phyloP scores from a whole-genome alignment of 2,797 vertebrate species.

The Hydrophis major region DNA sequence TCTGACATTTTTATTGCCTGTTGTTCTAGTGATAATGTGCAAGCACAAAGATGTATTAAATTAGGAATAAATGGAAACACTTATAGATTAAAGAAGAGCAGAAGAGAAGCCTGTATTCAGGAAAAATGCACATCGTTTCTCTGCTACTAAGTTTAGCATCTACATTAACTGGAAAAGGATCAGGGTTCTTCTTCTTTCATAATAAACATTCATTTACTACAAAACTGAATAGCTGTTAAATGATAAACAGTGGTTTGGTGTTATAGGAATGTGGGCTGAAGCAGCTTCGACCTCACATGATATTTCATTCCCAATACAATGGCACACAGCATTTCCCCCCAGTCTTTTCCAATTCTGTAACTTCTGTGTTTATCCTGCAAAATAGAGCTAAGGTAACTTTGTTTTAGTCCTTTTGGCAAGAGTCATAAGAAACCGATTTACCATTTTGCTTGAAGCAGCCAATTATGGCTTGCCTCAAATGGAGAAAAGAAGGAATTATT shows the following conservation, averaged over 20 bases:
- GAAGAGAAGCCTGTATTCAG: constrained; percentile 25
- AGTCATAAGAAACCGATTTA: not conserved
- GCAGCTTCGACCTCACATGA: not conserved
- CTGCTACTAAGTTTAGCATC: constrained; percentile 22
- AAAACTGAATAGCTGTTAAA: not conserved
- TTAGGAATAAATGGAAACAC: constrained; percentile 44
- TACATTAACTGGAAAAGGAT: not conserved
- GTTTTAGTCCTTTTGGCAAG: not conserved
- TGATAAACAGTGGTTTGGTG: not conserved
- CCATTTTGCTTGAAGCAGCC: not conserved
- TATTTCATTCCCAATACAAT: not conserved
- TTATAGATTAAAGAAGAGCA: constrained; percentile 18
- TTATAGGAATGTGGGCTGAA: not conserved
- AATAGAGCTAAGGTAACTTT: not conserved
- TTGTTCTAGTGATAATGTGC: constrained; percentile 71
- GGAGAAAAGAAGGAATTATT: not conserved
- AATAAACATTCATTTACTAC: constrained; percentile 26
- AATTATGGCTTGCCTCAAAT: not conserved
- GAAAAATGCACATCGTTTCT: not conserved
- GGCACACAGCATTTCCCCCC: not conserved
- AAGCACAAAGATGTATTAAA: constrained; percentile 66
- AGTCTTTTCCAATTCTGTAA: not conserved
- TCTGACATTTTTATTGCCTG: constrained; percentile 74
- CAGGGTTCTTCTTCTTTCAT: constrained; percentile 48
- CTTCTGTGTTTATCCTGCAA: not conserved